Conservation (phyloP, 2,113 vertebrate species). For the Spea bombifrons region DNA sequence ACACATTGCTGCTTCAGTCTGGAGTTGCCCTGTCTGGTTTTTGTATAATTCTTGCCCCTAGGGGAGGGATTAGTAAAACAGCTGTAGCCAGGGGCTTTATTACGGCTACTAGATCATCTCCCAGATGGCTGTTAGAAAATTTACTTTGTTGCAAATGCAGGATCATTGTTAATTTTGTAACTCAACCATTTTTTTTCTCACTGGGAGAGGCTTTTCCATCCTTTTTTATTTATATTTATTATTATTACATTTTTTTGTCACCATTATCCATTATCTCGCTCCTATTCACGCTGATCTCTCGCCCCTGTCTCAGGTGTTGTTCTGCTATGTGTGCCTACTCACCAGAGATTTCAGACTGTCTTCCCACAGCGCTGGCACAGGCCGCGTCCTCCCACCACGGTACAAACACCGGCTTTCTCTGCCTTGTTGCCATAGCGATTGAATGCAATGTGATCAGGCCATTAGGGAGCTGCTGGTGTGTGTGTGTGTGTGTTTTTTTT, state of each 20-base stretch:
- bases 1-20: neutral
- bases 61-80: slow-evolving; percentile 6
- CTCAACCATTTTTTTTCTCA: too few species aligned
- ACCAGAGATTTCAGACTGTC: slow-evolving; percentile 33
- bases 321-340: slow-evolving; percentile 24
- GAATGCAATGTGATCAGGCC: slow-evolving; percentile 42
- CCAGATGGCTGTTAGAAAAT: neutral
- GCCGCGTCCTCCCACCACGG: slow-evolving; percentile 12
- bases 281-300: neutral
- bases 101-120: neutral
- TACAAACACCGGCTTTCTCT: slow-evolving; percentile 2
- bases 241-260: too few species aligned
- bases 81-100: slow-evolving; percentile 17
- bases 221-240: too few species aligned
- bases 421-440: slow-evolving; percentile 35
- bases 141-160: neutral
- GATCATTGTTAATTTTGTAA: too few species aligned
- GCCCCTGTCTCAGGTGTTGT: slow-evolving; percentile 25
- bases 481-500: too few species aligned
- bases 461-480: slow-evolving; percentile 41
- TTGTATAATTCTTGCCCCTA: neutral
- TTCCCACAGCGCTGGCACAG: slow-evolving; percentile 27
- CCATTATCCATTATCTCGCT: too few species aligned
- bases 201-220: too few species aligned
- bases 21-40: neutral